Percentiles rank a stretch among this genome's conserved stretches.
phyloP scores from a whole-genome alignment of 1,140 invertebrate species.

The Leptinotarsa undecemlineata region DNA sequence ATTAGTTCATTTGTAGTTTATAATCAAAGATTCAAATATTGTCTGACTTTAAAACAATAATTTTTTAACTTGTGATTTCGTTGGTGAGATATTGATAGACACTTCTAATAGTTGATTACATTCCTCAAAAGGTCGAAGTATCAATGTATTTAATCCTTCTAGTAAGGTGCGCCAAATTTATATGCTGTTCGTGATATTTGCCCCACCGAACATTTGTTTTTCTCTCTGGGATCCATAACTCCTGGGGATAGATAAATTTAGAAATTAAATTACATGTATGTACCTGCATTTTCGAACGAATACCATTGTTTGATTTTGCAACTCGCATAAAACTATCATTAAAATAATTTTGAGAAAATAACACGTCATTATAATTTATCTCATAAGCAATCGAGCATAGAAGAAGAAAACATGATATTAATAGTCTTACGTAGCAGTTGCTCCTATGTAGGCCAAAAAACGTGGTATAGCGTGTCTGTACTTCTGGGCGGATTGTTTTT shows the following conservation, averaged over 20 bases:
- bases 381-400: background rate
- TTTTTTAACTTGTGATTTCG: too few relatives aligned
- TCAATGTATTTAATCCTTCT: too few relatives aligned
- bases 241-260: background rate
- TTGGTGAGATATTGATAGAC: too few relatives aligned
- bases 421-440: background rate
- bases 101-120: too few relatives aligned
- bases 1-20: too few relatives aligned
- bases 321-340: background rate
- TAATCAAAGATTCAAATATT: too few relatives aligned
- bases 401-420: background rate
- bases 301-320: constrained; percentile 8
- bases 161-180: background rate
- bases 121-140: too few relatives aligned
- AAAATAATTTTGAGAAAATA: background rate
- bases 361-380: background rate
- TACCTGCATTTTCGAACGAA: background rate
- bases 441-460: constrained; percentile 2
- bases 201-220: background rate
- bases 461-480: background rate
- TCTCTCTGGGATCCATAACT: background rate
- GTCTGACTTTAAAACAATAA: too few relatives aligned
- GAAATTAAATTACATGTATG: background rate
- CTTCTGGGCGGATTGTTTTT: background rate
- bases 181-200: background rate